These are phyloP conservation scores for Engystomops pustulosus DNA, from an alignment of 2,113 vertebrate species.

Conservation along the genomic window DNA sequence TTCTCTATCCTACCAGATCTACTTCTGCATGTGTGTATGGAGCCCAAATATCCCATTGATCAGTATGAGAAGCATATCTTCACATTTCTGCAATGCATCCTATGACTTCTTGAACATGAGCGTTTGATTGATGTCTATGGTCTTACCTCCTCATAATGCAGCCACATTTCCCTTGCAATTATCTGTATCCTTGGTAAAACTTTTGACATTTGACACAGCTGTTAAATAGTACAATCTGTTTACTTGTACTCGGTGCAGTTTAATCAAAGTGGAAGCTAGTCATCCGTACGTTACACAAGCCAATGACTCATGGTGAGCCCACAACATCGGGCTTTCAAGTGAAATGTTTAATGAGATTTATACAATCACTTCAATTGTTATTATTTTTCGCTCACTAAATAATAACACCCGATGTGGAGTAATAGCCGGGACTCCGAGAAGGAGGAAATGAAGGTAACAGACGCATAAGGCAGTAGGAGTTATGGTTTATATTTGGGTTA, in stretches of 20 bases:
- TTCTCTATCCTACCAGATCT: too few species aligned
- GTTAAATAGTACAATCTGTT: conserved; percentile 25
- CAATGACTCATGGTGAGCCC: conserved; percentile 29
- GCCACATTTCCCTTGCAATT: background rate
- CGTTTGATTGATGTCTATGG: background rate
- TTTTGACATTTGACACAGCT: conserved; percentile 46
- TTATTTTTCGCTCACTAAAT: conserved; percentile 34
- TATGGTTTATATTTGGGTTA: conserved; percentile 36
- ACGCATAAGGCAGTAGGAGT: conserved; percentile 41
- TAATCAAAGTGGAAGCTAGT: conserved; percentile 32
- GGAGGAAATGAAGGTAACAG: conserved; percentile 51
- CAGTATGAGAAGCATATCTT: too few species aligned
- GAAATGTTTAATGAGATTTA: conserved; percentile 46
- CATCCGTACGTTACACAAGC: conserved; percentile 42
- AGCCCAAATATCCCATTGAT: too few species aligned
- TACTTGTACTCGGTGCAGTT: conserved; percentile 12
- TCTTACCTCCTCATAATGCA: background rate
- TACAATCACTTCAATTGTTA: conserved; percentile 35
- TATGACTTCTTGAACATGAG: background rate
- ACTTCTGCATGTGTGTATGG: too few species aligned
- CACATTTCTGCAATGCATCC: background rate
- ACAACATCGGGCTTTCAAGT: background rate
- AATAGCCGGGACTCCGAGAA: conserved; percentile 25
- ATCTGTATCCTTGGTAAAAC: conserved; percentile 3
- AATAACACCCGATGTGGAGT: conserved; percentile 35